Percentiles rank a stretch among this genome's conserved stretches.
Conservation (phyloP, 2,888 invertebrate species). For the Monoplex corrugatus region DNA sequence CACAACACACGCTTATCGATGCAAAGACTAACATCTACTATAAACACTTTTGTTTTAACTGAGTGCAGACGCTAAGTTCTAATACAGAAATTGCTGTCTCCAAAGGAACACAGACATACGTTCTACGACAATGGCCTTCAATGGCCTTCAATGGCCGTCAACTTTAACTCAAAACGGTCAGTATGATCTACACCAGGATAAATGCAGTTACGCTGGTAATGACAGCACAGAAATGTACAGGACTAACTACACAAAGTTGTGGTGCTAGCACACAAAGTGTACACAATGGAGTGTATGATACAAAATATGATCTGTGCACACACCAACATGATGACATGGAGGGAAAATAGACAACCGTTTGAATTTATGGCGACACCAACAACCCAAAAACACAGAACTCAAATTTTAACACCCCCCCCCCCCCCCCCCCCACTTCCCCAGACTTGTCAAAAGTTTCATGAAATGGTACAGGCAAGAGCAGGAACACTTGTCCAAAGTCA, state of each 20-base stretch:
- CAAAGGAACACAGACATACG: no score
- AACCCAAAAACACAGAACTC: background rate
- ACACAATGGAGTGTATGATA: constrained; percentile 27
- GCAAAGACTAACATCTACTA: no score
- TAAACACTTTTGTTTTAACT: no score
- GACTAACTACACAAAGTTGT: background rate
- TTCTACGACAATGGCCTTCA: no score
- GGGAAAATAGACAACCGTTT: constrained; percentile 28
- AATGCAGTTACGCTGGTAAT: background rate
- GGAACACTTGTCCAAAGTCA: no score
- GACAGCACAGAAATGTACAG: background rate
- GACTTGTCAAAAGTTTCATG: no score
- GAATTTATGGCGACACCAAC: background rate
- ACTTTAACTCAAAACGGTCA: no score
- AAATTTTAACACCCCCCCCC: background rate
- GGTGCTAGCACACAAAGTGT: background rate
- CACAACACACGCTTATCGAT: no score
- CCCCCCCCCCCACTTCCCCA: background rate
- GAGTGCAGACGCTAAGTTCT: no score
- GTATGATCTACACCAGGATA: background rate
- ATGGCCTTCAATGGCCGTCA: no score
- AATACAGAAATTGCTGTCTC: no score
- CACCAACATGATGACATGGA: background rate
- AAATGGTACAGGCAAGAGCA: no score
- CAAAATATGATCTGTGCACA: background rate